Base-by-base conservation (phyloP, 2,797 vertebrate species). In the Sebastes nivosus region DNA sequence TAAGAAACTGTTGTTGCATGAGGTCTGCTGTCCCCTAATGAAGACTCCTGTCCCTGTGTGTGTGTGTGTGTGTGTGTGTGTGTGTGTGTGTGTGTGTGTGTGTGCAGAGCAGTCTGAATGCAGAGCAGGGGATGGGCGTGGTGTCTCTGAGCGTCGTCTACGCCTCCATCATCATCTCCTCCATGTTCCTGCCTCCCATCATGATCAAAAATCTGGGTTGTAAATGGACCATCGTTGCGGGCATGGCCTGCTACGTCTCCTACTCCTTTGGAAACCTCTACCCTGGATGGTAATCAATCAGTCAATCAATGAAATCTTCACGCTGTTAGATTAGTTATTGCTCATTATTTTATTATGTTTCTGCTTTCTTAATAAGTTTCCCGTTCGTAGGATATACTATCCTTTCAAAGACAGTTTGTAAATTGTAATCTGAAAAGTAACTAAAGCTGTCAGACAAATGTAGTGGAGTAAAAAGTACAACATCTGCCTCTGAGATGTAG, bases 221-320 rank as follows among this genome's bases (percentile, higher is more conserved):
- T 93, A 99, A 99, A 90, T 98, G 98, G 98, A 99, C 97, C 79
- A 95, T 99, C 1, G 95, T 95, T 2, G 79, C 59, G 4, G 95
- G 96, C 32, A 99, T 99, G 98, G 96, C 91, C 87, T 97, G 98
- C 89, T 99, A 99, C 2, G 92, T 98, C 0, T 46, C 96, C 1
- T 99, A 97, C 92, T 98, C 96, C 2, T 80, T 99, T 22, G 98
- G 97, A 69, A 99, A 99, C 94, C 96, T 99, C 93, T 95, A 95
- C 2, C 95, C 97, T 22, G 97, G 96, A 95, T 99, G 98, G 98
- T 99, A 96, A 86, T 5, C 42, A 25, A 38, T 52, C 71, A 54
- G 11, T 50, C 30, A 34, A 18, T 11, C 68, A 8, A 12, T 30
- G 4, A 50, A 60, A 10, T 27, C 63, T 1, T 50, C 46, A 50